These are phyloP conservation scores for Astreopora myriophthalma DNA, from an alignment of 64 coral and sea anemone species.

Conservation along the genomic window DNA sequence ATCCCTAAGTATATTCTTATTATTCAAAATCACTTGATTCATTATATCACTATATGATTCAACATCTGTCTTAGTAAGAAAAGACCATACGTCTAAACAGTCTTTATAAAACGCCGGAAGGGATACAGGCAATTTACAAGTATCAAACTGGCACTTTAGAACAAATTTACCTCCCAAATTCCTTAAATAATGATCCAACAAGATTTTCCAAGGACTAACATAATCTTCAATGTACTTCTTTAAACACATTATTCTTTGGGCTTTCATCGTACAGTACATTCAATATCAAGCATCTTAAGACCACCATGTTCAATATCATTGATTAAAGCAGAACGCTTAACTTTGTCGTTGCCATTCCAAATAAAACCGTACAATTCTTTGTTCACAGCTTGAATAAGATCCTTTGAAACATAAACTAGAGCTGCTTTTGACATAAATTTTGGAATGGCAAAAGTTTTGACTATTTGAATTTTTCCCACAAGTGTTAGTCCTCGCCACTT, in stretches of 20 bases:
- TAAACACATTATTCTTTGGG: background rate
- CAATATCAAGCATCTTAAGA: background rate
- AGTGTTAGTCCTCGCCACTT: background rate
- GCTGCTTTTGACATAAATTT: background rate
- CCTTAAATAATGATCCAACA: constrained; percentile 10
- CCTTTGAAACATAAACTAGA: background rate
- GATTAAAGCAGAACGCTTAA: background rate
- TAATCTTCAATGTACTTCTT: constrained; percentile 19
- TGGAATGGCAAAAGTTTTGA: background rate
- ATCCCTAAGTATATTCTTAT: background rate
- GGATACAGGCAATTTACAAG: background rate
- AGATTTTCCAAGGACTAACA: constrained; percentile 21
- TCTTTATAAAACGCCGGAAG: constrained; percentile 28
- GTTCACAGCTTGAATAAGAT: background rate
- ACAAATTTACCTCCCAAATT: constrained; percentile 43
- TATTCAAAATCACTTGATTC: background rate
- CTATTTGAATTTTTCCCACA: too few relatives aligned
- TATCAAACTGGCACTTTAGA: constrained; percentile 51
- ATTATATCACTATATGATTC: background rate
- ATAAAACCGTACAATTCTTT: background rate
- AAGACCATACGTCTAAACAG: constrained; percentile 3
- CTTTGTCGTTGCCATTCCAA: background rate
- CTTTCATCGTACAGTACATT: background rate
- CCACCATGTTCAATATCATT: background rate
- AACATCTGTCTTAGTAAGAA: background rate